Evolutionary conservation across 2,797 vertebrate species (phyloP).

Genomic region (Labroides dimidiatus): DNA sequence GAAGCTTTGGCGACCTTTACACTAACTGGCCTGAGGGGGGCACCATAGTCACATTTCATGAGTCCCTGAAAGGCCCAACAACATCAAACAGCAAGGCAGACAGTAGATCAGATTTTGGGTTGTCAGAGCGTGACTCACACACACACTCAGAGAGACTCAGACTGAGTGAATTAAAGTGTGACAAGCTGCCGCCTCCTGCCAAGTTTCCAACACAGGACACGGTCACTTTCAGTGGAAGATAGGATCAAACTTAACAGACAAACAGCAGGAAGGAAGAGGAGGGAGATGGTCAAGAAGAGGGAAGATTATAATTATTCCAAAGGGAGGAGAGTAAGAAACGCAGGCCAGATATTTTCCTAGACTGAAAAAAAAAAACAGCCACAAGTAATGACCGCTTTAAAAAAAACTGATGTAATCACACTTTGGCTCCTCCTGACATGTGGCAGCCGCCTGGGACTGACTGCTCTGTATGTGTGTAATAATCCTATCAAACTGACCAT

Average conservation of each 20-base stretch:
- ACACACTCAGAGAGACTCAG: slow-evolving; percentile 26
- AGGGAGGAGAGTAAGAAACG: slow-evolving; percentile 16
- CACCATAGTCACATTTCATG: slow-evolving; percentile 19
- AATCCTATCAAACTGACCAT: slow-evolving; percentile 31
- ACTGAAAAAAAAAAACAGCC: slow-evolving; percentile 15
- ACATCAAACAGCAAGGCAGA: not conserved
- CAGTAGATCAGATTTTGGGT: slow-evolving; percentile 5
- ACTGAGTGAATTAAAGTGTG: slow-evolving; percentile 24
- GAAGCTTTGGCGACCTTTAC: not conserved
- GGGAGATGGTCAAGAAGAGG: not conserved
- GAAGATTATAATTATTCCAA: slow-evolving; percentile 1
- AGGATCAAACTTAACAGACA: slow-evolving; percentile 1
- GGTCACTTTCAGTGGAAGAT: slow-evolving; percentile 12
- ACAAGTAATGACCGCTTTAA: slow-evolving; percentile 14
- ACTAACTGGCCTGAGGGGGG: slow-evolving; percentile 40
- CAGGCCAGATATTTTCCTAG: slow-evolving; percentile 5
- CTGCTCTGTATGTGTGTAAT: slow-evolving; percentile 30
- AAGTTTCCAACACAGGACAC: slow-evolving; percentile 20
- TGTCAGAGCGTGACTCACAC: slow-evolving; percentile 23
- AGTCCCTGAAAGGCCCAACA: slow-evolving; percentile 6
- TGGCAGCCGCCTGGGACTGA: slow-evolving; percentile 24
- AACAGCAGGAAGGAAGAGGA: slow-evolving; percentile 18
- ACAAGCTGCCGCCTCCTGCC: slow-evolving; percentile 9
- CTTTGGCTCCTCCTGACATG: slow-evolving; percentile 25
- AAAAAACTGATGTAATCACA: slow-evolving; percentile 40